These are phyloP conservation scores for Agelastica alni DNA, from an alignment of 2,888 invertebrate genomes.

Conservation along the genomic window DNA sequence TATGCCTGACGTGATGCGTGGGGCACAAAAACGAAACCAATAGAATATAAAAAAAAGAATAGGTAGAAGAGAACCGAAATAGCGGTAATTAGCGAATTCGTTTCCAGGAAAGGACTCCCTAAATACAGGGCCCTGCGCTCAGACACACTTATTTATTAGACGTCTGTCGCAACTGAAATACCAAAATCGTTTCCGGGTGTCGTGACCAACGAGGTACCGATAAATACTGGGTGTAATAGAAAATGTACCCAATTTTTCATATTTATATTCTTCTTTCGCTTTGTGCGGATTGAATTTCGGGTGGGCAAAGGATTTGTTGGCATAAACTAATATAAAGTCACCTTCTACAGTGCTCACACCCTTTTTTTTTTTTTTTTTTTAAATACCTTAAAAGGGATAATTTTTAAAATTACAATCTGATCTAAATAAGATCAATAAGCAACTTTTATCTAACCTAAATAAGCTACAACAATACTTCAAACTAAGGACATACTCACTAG, in stretches of 20 bases:
- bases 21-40: constrained; percentile 20
- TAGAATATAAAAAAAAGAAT: constrained; percentile 24
- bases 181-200: constrained; percentile 40
- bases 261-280: constrained; percentile 6
- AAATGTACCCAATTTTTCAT: constrained; percentile 11
- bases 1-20: constrained; percentile 18
- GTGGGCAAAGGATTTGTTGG: constrained; percentile 4
- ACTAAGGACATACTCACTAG: too few relatives aligned
- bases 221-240: constrained; percentile 25
- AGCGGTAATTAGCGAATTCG: constrained; percentile 39
- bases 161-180: constrained; percentile 39
- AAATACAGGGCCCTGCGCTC: constrained; percentile 35
- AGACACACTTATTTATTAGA: constrained; percentile 33
- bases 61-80: constrained; percentile 26
- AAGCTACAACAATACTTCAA: too few relatives aligned
- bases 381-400: too few relatives aligned
- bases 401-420: too few relatives aligned
- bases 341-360: neutral
- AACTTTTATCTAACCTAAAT: too few relatives aligned
- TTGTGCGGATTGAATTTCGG: neutral
- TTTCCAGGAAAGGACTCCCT: constrained; percentile 41
- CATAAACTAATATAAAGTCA: neutral
- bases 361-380: too few relatives aligned
- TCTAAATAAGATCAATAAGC: too few relatives aligned
- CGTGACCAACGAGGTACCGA: constrained; percentile 27